Conservation (phyloP, 2,797 vertebrate genomes). For the Sorex maritimensis region DNA sequence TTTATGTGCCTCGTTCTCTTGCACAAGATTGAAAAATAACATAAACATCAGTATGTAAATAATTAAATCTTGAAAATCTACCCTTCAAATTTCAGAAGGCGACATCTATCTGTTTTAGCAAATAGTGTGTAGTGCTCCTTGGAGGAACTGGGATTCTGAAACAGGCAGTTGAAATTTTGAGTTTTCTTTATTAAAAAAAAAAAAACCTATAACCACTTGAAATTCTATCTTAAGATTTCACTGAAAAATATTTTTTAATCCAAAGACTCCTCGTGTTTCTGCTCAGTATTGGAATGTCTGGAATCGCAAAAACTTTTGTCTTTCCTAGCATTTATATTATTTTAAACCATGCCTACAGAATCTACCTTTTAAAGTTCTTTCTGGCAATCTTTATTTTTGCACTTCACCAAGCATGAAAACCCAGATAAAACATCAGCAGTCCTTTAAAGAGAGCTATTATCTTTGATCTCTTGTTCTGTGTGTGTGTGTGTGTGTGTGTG, state of each 20-base stretch:
- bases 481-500: background rate
- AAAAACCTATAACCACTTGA: background rate
- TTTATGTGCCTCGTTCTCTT: conserved; percentile 17
- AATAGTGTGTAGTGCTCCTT: background rate
- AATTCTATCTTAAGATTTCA: conserved; percentile 56
- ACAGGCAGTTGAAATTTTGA: background rate
- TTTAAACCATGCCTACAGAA: conserved; percentile 60
- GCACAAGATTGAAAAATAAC: conserved; percentile 47
- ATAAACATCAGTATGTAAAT: conserved; percentile 57
- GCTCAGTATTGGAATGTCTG: conserved; percentile 48
- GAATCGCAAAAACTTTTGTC: conserved; percentile 3
- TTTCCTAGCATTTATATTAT: conserved; percentile 37
- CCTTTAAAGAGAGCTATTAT: conserved; percentile 12
- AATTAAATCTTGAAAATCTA: conserved; percentile 58
- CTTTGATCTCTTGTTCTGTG: background rate
- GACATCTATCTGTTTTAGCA: conserved; percentile 43
- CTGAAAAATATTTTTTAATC: conserved; percentile 16
- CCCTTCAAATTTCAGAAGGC: conserved; percentile 59
- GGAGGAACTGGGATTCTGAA: conserved; percentile 36
- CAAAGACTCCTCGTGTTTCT: background rate
- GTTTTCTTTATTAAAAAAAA: conserved; percentile 26
- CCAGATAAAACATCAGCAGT: conserved; percentile 43
- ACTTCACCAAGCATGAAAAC: conserved; percentile 46
- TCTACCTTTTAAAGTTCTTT: conserved; percentile 47
- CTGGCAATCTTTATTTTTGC: conserved; percentile 64